Conservation (phyloP, 1,140 invertebrate genomes). For the Cardiocondyla obscurior region DNA sequence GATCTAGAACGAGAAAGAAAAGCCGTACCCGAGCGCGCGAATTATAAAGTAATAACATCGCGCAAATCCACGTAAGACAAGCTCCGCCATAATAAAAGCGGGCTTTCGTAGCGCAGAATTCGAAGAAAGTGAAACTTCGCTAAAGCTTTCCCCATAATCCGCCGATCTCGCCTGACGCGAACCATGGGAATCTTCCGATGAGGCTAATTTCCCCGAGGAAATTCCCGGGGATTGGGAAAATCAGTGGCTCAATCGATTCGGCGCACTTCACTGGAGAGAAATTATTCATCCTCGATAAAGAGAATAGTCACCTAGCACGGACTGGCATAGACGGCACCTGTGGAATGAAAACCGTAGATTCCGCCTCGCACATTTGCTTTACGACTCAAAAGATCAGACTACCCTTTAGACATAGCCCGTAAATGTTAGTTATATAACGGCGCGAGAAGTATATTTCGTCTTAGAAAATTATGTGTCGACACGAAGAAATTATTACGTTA, state of each 20-base stretch:
- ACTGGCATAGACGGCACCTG: conserved; percentile 60
- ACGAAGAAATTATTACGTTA: neutral
- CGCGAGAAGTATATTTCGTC: neutral
- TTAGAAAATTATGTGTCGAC: conserved; percentile 1
- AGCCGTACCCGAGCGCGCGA: conserved; percentile 21
- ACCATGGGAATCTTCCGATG: conserved; percentile 74
- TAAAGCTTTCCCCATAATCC: conserved; percentile 67
- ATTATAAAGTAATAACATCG: conserved; percentile 57
- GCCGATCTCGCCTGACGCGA: conserved; percentile 68
- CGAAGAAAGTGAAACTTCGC: conserved; percentile 64
- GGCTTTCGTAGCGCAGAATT: conserved; percentile 32
- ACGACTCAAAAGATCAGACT: conserved; percentile 27
- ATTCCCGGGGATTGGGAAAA: conserved; percentile 72
- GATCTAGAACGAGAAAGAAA: neutral
- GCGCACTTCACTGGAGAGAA: conserved; percentile 62
- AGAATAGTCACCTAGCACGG: conserved; percentile 62
- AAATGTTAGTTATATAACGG: conserved; percentile 12
- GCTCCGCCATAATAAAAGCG: neutral
- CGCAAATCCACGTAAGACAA: conserved; percentile 50
- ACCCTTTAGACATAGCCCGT: neutral
- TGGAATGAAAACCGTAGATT: conserved; percentile 60
- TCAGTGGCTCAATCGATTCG: conserved; percentile 72
- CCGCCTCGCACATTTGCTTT: conserved; percentile 1
- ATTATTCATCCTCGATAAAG: conserved; percentile 74
- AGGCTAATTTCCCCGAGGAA: conserved; percentile 74